Base-by-base conservation (phyloP, 2,888 invertebrate genomes). In the Drosophila melanosoma region DNA sequence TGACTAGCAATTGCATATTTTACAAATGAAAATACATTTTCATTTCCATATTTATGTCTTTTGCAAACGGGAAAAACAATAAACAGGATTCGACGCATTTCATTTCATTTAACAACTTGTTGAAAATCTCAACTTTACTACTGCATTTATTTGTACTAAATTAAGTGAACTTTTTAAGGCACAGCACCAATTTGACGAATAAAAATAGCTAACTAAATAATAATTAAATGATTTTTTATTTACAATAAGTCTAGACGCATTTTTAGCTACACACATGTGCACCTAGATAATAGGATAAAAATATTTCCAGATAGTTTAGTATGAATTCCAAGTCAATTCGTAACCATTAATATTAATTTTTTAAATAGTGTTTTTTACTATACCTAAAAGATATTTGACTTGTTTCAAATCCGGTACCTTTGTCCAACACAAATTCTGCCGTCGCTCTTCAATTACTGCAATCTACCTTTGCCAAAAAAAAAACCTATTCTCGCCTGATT, bases 1-100 rank as follows among this genome's bases (percentile, higher is more conserved):
- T 26, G 23, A 26, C 45, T 32, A 26, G 61, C 26, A 32, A 29
- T 63, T 62, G 51, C 45, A 38, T 58, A 48, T 49, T 72, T 72
- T 51, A n/a, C 35, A 38, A 48, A 26, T 62, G 11, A 11, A 38
- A 51, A 32, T 29, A 35, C 26, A 45, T 62, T 58, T 65, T 65
- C 40, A 33, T 32, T 65, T 52, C 7, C 76, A 23, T 54, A 26
- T 62, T 58, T 61, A 33, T 29, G 17, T 58, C 20, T 17, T 20
- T 38, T 62, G 33, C 48, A 60, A 72, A 26, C 10, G 11, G 35
- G 32, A 36, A 45, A 45, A 52, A 8, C 23, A 15, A 1, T 40
- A 32, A 38, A 72, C 17, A 52, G n/a, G 23, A 12, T 38, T 26
- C 32, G 1, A 15, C 42, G 29, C 36, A 10, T 33, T 53, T 57